These are phyloP conservation scores for Entomobrya proxima DNA, from an alignment of 2,888 invertebrate genomes.

Conservation along the genomic window DNA sequence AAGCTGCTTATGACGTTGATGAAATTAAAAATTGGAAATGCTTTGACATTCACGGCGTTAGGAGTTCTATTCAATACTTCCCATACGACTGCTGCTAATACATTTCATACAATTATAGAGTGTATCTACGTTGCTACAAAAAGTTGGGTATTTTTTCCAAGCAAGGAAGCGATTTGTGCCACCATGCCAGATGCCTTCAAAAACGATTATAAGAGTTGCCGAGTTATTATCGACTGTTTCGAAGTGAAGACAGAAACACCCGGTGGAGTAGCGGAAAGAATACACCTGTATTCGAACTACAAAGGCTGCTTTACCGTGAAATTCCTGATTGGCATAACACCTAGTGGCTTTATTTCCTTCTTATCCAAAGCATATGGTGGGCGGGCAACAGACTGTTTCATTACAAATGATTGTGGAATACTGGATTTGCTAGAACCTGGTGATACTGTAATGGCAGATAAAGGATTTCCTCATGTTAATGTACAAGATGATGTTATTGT, in stretches of 20 bases:
- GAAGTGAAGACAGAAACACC: constrained; percentile 49
- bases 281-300: constrained; percentile 66
- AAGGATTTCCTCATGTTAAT: constrained; percentile 51
- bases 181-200: constrained; percentile 55
- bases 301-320: constrained; percentile 68
- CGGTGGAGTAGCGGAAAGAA: constrained; percentile 22
- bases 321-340: constrained; percentile 68
- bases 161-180: constrained; percentile 26
- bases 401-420: constrained; percentile 55
- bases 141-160: constrained; percentile 61
- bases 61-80: constrained; percentile 38
- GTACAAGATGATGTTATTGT: not conserved
- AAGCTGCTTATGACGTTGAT: constrained; percentile 36
- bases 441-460: constrained; percentile 53
- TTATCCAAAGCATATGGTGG: constrained; percentile 69
- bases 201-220: constrained; percentile 35
- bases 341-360: constrained; percentile 65
- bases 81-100: constrained; percentile 36
- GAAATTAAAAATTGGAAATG: constrained; percentile 36
- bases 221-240: constrained; percentile 64
- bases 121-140: constrained; percentile 11
- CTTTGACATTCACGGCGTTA: not conserved
- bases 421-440: constrained; percentile 35
- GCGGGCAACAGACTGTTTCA: constrained; percentile 63
- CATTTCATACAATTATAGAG: constrained; percentile 49